A percentile compares a stretch with the other conserved stretches of the same genome.
Evolutionary conservation across 2,797 vertebrate genomes (phyloP).

Genomic region (Diplodus sargus): DNA sequence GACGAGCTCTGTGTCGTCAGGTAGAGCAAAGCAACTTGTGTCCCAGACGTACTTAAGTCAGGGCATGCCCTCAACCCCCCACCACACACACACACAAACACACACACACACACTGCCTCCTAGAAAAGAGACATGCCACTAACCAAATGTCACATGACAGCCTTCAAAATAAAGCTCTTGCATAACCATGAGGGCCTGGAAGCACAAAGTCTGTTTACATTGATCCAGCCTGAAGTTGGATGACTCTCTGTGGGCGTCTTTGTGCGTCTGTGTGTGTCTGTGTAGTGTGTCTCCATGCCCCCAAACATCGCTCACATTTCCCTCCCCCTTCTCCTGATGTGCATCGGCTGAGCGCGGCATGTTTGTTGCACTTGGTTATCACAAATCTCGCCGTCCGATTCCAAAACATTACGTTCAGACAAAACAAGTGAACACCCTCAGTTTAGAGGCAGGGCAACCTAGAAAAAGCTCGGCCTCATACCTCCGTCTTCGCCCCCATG

Average conservation of each 20-base stretch:
- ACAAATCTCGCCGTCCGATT: slow-evolving; percentile 29
- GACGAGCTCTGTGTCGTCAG: slow-evolving; percentile 38
- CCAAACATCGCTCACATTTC: slow-evolving; percentile 30
- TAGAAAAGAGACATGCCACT: slow-evolving; percentile 53
- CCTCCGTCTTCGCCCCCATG: too few relatives aligned
- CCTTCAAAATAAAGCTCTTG: slow-evolving; percentile 74
- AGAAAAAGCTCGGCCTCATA: background rate
- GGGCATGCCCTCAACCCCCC: background rate
- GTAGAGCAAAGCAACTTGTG: slow-evolving; percentile 43
- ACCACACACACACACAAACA: slow-evolving; percentile 3
- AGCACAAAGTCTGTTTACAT: slow-evolving; percentile 63
- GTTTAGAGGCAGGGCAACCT: background rate
- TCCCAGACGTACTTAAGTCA: slow-evolving; percentile 48
- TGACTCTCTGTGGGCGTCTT: slow-evolving; percentile 46
- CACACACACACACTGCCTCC: slow-evolving; percentile 4
- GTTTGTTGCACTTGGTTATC: slow-evolving; percentile 50
- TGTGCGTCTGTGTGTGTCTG: slow-evolving; percentile 25
- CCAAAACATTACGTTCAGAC: slow-evolving; percentile 37
- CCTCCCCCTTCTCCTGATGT: too few relatives aligned
- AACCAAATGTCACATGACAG: slow-evolving; percentile 74
- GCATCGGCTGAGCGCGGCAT: slow-evolving; percentile 46
- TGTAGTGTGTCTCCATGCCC: slow-evolving; percentile 24
- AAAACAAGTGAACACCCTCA: slow-evolving; percentile 35
- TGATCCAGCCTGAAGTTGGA: slow-evolving; percentile 66
- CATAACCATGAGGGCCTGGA: slow-evolving; percentile 66